Evolutionary conservation across 2,888 invertebrate species (phyloP), one percentile per base, ranked within the genome.

Genomic region (Heliconius erato): DNA sequence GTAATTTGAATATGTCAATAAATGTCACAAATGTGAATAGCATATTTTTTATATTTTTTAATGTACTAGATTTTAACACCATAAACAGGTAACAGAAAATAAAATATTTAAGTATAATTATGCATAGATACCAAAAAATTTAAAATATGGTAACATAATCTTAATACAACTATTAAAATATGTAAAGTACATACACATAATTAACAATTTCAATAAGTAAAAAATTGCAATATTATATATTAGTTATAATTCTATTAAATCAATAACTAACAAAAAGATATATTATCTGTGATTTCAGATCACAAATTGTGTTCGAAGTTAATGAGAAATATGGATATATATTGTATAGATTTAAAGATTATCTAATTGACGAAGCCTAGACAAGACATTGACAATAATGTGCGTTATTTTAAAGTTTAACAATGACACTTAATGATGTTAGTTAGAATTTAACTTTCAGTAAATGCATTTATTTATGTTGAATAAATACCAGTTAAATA

Each of bases 351-450:
- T 54, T 23, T 59, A 32, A n/a, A 35, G 16, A 32, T 40, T 74
- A 74, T 19, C 19, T 67, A 74, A 74, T 54, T 26, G 74, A 80
- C n/a, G 26, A 74, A 74, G 67, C 65, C 26, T 54, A 80, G 44
- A 80, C 65, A 74, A 74, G 65, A 80, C n/a, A 80, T 72, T 35
- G 35, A 80, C 63, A 44, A 65, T 65, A 74, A 65, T 80, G 80
- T 74, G 74, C 80, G 74, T 79, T 69, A 35, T 16, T 79, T 65
- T 74, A 74, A 67, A 32, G 40, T 72, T 71, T 28, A 68, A 49
- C 49, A 32, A 32, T 14, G 14, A 14, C 49, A 49, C 49, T 69
- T 12, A 32, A n/a, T n/a, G 26, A 68, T 11, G 26, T 72, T 40
- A 44, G 7, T 72, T 71, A 71, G n/a, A 35, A 71, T 40, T 44